Base-by-base conservation (phyloP, 2,113 vertebrate species). In the Saiga tatarica region DNA sequence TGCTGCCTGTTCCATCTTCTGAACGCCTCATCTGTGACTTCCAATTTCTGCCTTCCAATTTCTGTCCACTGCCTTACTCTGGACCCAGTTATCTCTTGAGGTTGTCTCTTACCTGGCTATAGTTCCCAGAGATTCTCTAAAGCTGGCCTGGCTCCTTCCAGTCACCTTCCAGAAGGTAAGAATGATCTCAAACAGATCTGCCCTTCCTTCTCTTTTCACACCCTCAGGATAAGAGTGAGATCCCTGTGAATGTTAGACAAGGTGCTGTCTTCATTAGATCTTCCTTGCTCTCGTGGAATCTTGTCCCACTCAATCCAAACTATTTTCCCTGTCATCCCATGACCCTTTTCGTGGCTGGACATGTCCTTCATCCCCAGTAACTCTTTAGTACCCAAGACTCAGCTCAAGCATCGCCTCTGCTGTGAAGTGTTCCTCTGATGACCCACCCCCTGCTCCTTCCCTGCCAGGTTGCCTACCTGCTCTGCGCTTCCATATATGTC, bases 361-460 rank as follows among this genome's bases (percentile, higher is more conserved):
- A 4, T 62, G 36, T 4, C 36, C 26, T 95, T 78, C 8, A 30
- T 39, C 25, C 42, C 11, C 28, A 55, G 33, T 33, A 33, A 52
- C 4, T 36, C 4, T 21, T 64, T 10, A 36, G 57, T 28, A 57
- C 39, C 67, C 59, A 79, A 57, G 21, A n/a, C 50, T 88, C 9
- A n/a, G 23, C 36, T 45, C 91, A 7, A 19, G 5, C 17, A 45
- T 71, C 28, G 1, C 5, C 25, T 87, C 15, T 25, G 33, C 25
- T 15, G 9, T 60, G 26, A 76, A 52, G 1, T 59, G 25, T 7
- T 67, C 42, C 55, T 67, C n/a, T 71, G 57, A 16, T 50, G n/a
- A 55, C 11, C 17, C 3, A 10, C 11, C 71, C n/a, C 8, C 36
- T 0, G 3, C 3, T 15, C 15, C 16, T 42, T 25, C 13, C 39